Percentiles rank a stretch among this genome's conserved stretches.
phyloP scores from a whole-genome alignment of 1,140 invertebrate genomes.

The Helicoverpa armigera region DNA sequence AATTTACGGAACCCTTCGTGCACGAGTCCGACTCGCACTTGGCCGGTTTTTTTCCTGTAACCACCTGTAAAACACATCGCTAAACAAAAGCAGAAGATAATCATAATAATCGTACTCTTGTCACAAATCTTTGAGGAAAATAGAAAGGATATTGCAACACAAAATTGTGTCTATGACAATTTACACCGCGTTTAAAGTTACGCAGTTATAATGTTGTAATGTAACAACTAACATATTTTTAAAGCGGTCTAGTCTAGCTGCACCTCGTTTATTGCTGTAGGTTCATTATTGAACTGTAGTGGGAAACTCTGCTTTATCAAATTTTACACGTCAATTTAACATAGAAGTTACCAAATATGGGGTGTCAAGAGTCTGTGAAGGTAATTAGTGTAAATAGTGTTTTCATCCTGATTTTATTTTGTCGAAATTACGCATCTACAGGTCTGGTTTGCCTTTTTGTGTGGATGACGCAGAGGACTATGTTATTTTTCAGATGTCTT shows the following conservation, averaged over 20 bases:
- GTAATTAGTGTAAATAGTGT: no score
- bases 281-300: neutral
- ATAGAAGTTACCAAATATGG: no score
- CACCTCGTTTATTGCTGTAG: neutral
- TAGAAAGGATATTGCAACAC: slow-evolving; percentile 7
- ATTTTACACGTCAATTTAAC: no score
- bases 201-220: neutral
- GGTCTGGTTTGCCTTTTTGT: neutral
- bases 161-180: neutral
- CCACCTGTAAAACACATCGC: neutral
- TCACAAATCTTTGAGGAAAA: slow-evolving; percentile 16
- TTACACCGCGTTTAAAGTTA: slow-evolving; percentile 1
- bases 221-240: no score
- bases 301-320: no score
- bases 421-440: no score
- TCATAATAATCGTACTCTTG: slow-evolving; percentile 3
- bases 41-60: neutral
- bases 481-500: no score
- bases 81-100: neutral
- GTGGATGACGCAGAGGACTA: neutral
- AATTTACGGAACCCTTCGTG: no score
- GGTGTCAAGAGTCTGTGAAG: no score
- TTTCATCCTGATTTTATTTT: no score
- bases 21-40: no score
- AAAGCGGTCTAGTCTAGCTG: no score